phyloP scores from a whole-genome alignment of 2,113 vertebrate species.

The Melanerpes formicivorus region DNA sequence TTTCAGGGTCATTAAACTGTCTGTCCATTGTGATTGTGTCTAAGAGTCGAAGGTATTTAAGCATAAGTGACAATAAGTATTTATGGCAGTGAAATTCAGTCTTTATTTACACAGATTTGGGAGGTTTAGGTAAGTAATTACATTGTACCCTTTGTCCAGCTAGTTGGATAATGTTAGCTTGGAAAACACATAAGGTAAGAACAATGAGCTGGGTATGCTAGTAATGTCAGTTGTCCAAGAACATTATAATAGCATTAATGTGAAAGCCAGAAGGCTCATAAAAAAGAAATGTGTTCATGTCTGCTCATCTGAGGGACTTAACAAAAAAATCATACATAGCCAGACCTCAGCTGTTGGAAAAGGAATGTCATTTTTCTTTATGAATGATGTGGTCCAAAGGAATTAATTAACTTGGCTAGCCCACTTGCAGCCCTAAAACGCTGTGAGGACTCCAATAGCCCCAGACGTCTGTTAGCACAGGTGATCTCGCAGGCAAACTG shows the following conservation, averaged over 20 bases:
- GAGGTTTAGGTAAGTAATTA: neutral
- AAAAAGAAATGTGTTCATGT: constrained; percentile 1
- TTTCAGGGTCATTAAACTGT: neutral
- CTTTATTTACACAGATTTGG: neutral
- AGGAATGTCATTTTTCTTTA: neutral
- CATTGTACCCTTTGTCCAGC: neutral
- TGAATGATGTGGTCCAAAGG: neutral
- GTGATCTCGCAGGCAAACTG: neutral
- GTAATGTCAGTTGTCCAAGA: neutral
- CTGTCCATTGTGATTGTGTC: neutral
- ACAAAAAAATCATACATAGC: neutral
- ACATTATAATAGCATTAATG: neutral
- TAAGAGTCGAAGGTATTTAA: neutral
- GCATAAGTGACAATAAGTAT: neutral
- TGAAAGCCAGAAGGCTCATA: neutral
- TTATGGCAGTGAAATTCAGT: neutral
- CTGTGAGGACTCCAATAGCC: neutral
- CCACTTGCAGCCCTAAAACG: neutral
- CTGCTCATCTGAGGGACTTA: neutral
- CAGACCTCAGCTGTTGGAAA: neutral
- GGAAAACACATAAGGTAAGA: neutral
- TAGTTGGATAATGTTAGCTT: neutral
- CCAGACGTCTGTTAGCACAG: neutral
- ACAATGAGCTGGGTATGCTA: neutral
- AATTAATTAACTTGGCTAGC: constrained; percentile 25